Base-by-base conservation (phyloP, 2,888 invertebrate species). In the Metalampra italica region DNA sequence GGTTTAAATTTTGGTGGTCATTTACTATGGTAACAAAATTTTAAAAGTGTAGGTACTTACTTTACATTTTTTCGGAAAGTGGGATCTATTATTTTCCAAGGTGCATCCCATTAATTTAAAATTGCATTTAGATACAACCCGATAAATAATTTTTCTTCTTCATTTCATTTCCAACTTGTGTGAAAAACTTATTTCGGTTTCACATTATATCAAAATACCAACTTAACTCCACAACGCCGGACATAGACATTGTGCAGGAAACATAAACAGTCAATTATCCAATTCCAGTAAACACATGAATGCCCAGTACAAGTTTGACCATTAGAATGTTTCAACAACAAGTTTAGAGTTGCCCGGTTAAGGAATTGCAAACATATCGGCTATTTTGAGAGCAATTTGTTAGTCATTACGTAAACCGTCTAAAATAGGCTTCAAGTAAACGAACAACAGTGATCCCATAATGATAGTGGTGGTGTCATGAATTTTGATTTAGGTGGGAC, bases 221-320 rank as follows among this genome's bases (percentile, higher is more conserved):
- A 37, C 37, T 45, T 29, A 41, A n/a, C 43, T 51, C 12, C 13
- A 44, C 11, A 43, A 38, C 32, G 37, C 47, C 29, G 14, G 50
- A 53, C 40, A 39, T 54, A 51, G 49, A 52, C 54, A 50, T 60
- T 59, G 66, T 74, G 75, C 76, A 74, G 71, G 78, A 77, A 75
- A 57, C 54, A 63, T 56, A 53, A 41, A 38, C 48, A 54, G 60
- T 57, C 75, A 72, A 78, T 83, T 83, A 82, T 82, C 78, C 78
- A 79, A 78, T 81, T 83, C 81, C 69, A 70, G 71, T 69, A 62
- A 61, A 60, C 57, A 47, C 40, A 45, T 54, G 51, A 56, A 55
- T 55, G n/a, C n/a, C n/a, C n/a, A n/a, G n/a, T n/a, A 34, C 15
- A 64, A 69, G 68, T 72, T 68, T 68, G 63, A 65, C 65, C 66